Percentiles rank a stretch among this genome's conserved stretches.
phyloP scores from a whole-genome alignment of 2,113 vertebrate species.

The Campylorhamphus procurvoides region DNA sequence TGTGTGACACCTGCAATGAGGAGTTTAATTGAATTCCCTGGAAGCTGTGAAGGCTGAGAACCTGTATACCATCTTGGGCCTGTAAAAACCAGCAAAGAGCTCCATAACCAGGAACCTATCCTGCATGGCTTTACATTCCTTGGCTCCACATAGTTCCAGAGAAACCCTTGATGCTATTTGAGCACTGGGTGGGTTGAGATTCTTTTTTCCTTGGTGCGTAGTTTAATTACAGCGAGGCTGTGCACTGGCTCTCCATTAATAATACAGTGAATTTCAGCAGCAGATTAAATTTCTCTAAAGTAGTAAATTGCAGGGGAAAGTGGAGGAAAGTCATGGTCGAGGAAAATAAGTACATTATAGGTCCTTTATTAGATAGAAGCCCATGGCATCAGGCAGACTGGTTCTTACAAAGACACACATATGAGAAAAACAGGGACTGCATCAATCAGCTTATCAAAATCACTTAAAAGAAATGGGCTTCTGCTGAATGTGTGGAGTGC shows the following conservation, averaged over 20 bases:
- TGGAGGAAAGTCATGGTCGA: slow-evolving; percentile 34
- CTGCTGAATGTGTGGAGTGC: slow-evolving; percentile 43
- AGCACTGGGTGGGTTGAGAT: not conserved
- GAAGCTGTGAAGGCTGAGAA: not conserved
- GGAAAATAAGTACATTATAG: slow-evolving; percentile 63
- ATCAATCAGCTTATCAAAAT: slow-evolving; percentile 70
- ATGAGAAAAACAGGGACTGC: slow-evolving; percentile 54
- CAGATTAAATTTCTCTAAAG: slow-evolving; percentile 85
- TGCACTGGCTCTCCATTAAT: slow-evolving; percentile 81
- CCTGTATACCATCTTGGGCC: not conserved
- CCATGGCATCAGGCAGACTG: slow-evolving; percentile 59
- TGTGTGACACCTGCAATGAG: not conserved
- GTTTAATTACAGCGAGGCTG: slow-evolving; percentile 76
- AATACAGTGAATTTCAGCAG: slow-evolving; percentile 79
- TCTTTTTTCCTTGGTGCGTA: not conserved
- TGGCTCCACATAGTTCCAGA: not conserved
- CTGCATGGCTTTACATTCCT: not conserved
- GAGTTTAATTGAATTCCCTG: not conserved
- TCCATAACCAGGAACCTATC: not conserved
- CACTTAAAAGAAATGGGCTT: slow-evolving; percentile 53
- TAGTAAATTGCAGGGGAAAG: slow-evolving; percentile 70
- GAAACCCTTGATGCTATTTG: slow-evolving; percentile 19
- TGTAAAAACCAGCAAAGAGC: not conserved
- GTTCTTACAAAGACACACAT: slow-evolving; percentile 46
- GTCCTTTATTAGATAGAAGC: slow-evolving; percentile 73